Percentiles rank a stretch among this genome's conserved stretches.
phyloP scores from a whole-genome alignment of 2,888 invertebrate species.

The Clunio marinus region DNA sequence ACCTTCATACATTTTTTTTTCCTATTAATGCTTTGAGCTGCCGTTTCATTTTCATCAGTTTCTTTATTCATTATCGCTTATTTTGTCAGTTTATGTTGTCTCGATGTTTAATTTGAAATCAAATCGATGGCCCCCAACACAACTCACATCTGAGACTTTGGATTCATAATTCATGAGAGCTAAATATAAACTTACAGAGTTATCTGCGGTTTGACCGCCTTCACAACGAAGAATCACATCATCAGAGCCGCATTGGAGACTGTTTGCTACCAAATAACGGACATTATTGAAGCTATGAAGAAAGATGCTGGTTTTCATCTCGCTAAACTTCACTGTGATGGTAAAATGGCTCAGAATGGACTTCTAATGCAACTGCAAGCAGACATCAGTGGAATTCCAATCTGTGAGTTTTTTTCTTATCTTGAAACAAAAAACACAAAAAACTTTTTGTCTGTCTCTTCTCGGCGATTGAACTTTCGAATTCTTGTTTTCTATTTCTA shows the following conservation, averaged over 20 bases:
- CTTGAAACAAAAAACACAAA: neutral
- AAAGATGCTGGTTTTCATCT: slow-evolving; percentile 73
- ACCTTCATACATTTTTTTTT: too few relatives aligned
- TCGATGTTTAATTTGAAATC: too few relatives aligned
- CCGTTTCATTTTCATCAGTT: too few relatives aligned
- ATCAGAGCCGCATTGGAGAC: slow-evolving; percentile 91
- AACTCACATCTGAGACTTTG: too few relatives aligned
- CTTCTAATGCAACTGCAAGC: slow-evolving; percentile 95
- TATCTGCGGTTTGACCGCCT: slow-evolving; percentile 90
- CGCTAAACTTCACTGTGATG: slow-evolving; percentile 84
- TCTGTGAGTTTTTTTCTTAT: slow-evolving; percentile 60
- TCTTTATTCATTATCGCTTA: too few relatives aligned
- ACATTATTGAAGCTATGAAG: slow-evolving; percentile 90
- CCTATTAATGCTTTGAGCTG: too few relatives aligned
- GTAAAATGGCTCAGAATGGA: slow-evolving; percentile 85
- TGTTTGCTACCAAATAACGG: slow-evolving; percentile 92
- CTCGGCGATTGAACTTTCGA: neutral
- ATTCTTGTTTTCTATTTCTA: neutral
- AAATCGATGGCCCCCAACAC: too few relatives aligned
- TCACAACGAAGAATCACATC: slow-evolving; percentile 88
- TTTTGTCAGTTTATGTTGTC: too few relatives aligned
- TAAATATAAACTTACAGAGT: slow-evolving; percentile 59
- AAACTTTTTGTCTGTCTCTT: slow-evolving; percentile 28
- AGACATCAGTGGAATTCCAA: slow-evolving; percentile 85
- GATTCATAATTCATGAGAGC: too few relatives aligned